phyloP scores from a whole-genome alignment of 2,888 invertebrate species.

The Coleophora deauratella region DNA sequence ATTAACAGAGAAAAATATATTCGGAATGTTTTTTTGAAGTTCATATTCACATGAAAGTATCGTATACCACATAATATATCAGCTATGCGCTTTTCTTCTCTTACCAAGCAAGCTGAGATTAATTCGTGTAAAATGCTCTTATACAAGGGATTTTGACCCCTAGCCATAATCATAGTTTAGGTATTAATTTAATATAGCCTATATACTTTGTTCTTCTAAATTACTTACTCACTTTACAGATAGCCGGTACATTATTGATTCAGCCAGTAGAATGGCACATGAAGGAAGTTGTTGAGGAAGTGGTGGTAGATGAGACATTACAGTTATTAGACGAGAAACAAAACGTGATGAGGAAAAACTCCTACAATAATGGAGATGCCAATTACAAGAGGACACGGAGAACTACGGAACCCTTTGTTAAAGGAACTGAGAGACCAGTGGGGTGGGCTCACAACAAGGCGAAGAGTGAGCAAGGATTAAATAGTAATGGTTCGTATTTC shows the following conservation, averaged over 20 bases:
- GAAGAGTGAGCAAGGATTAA: conserved; percentile 22
- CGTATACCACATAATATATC: no score
- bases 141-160: no score
- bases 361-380: conserved; percentile 25
- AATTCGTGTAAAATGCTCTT: no score
- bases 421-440: conserved; percentile 21
- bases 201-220: no score
- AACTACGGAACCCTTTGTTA: conserved; percentile 22
- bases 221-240: conserved; percentile 34
- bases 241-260: conserved; percentile 72
- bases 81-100: no score
- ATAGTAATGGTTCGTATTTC: conserved; percentile 34
- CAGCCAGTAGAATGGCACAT: conserved; percentile 76
- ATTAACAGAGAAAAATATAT: no score
- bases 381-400: conserved; percentile 18
- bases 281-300: conserved; percentile 53
- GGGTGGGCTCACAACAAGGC: conserved; percentile 10
- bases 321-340: conserved; percentile 44
- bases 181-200: no score
- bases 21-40: no score
- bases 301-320: conserved; percentile 48
- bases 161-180: no score
- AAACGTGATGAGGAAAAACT: conserved; percentile 38
- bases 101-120: no score
- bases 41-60: no score